Evolutionary conservation across 2,797 vertebrate species (phyloP), one percentile per base, ranked within the genome.

Genomic region (Monodelphis domestica): DNA sequence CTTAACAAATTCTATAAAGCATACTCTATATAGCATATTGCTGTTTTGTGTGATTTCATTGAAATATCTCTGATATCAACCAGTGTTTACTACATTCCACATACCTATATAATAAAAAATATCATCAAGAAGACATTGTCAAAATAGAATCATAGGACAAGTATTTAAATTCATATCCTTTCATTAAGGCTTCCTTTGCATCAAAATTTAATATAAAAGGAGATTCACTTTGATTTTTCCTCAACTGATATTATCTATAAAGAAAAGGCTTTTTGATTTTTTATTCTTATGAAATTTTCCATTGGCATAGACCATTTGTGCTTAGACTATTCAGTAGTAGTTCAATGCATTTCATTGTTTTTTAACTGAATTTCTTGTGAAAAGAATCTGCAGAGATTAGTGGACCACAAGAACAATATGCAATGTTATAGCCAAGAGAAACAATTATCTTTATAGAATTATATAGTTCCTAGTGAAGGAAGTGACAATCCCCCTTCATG

Each of bases 1-100:
- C 50, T 88, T 90, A 0, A 88, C 33, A 89, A 28, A 54, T 12
- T 57, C 87, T 94, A 90, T 78, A 6, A 54, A 38, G 70, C 29
- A 15, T 78, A 28, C 0, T 88, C 5, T 12, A 63, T 33, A n/a
- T 88, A 53, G 9, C 29, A 52, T 90, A 3, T 26, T 90, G 53
- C 21, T 57, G 53, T 50, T 4, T 28, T 28, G 33, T 12, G 4
- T 53, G 51, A 51, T 2, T 93, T 52, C 93, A 26, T 33, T 91
- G 15, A 56, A 26, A 94, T 78, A 90, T 24, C n/a, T 90, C 90
- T 50, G 17, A 70, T n/a, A 17, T 70, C 14, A 38, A 17, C 15
- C 33, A 45, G 38, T 94, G 90, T 17, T 89, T 91, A 53, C 14
- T 53, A 53, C 3, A n/a, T n/a, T 95, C 84, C 59, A 54, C 92